Percentiles rank a stretch among this genome's conserved stretches.
These are phyloP conservation scores for Macrosoma leucophasiata DNA, from an alignment of 2,888 invertebrate genomes.

Conservation along the genomic window DNA sequence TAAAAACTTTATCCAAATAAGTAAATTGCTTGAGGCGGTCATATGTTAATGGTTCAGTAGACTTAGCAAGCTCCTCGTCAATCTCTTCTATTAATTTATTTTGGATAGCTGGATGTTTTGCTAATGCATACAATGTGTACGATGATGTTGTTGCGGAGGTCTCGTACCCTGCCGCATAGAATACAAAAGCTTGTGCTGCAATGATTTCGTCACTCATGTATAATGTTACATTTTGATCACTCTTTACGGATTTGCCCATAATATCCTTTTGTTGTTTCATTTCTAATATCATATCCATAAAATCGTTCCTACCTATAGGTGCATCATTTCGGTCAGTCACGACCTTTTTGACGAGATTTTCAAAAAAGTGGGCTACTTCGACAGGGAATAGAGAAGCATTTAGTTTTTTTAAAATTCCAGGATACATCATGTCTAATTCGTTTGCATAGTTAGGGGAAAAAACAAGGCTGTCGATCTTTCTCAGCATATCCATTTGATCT, in stretches of 20 bases:
- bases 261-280: constrained; percentile 34
- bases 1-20: constrained; percentile 50
- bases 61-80: constrained; percentile 33
- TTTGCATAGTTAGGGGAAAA: constrained; percentile 5
- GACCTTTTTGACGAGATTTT: constrained; percentile 30
- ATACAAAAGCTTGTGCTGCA: constrained; percentile 54
- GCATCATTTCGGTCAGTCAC: constrained; percentile 34
- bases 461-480: constrained; percentile 7
- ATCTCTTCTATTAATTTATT: constrained; percentile 41
- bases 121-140: constrained; percentile 46
- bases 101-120: constrained; percentile 48
- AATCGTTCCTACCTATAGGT: constrained; percentile 38
- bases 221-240: constrained; percentile 26
- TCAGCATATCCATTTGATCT: constrained; percentile 6
- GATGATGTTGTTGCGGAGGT: constrained; percentile 54
- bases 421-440: constrained; percentile 36
- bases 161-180: constrained; percentile 61
- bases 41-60: constrained; percentile 45
- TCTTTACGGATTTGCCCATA: constrained; percentile 20
- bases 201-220: constrained; percentile 42
- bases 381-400: constrained; percentile 33
- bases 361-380: constrained; percentile 30
- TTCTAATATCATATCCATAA: constrained; percentile 44
- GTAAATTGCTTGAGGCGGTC: constrained; percentile 47
- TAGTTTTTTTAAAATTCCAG: constrained; percentile 36